Evolutionary conservation across 2,888 invertebrate species (phyloP), one percentile per base, ranked within the genome.

Genomic region (Operophtera brumata): DNA sequence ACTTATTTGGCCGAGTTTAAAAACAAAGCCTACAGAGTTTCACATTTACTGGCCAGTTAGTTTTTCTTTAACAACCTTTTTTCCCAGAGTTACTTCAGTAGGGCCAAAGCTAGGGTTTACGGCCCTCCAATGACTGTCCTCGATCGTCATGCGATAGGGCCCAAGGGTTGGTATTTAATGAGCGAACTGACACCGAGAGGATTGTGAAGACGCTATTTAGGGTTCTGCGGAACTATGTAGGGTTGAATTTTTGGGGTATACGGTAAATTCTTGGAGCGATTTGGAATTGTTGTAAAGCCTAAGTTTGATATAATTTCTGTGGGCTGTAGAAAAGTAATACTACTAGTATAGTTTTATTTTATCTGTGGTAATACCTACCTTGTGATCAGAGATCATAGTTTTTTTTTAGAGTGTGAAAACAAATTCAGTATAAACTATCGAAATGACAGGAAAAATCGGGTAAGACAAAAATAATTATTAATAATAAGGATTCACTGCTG

Each of bases 71-170:
- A n/a, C n/a, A n/a, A n/a, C n/a, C n/a, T 20, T 20, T 20, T 20
- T 20, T 20, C 4, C 20, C 20, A 20, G 61, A 61, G 57, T 64
- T 61, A 49, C 59, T 56, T 32, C 39, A 57, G 58, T 63, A 65
- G 46, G 45, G 57, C 42, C 32, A 8, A 46, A 65, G 63, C 60
- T 69, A 64, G 60, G 65, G 71, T 76, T 76, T 72, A 70, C 65
- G 56, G 55, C 59, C 60, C 64, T 54, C 55, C 60, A 66, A 69
- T 73, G 73, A 67, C 67, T 70, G 65, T 59, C 64, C 61, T 40
- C 65, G 78, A 80, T 77, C 73, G 75, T 71, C 78, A 77, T 67
- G 67, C 71, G 81, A 83, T 79, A 78, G 67, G 60, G 58, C 52
- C 56, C 63, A 54, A 57, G 70, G 75, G 70, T 69, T 64, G 73